A percentile compares a stretch with the other conserved stretches of the same genome.
phyloP scores from a whole-genome alignment of 2,113 vertebrate genomes.

The Oncorhynchus kisutch region DNA sequence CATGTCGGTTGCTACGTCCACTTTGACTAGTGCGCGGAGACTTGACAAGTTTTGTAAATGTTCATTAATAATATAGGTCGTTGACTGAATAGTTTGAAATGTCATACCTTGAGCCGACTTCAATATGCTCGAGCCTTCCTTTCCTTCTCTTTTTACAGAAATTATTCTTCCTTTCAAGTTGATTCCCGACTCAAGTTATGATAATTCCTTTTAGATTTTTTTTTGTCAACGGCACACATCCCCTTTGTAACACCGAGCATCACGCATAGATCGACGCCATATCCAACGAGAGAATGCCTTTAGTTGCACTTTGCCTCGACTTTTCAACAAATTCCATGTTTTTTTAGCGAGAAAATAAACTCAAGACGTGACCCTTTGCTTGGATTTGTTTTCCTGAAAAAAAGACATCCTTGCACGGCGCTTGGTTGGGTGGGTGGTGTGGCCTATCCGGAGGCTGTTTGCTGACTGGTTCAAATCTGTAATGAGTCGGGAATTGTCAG shows the following conservation, averaged over 20 bases:
- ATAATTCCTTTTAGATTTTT: constrained; percentile 39
- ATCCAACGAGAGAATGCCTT: constrained; percentile 31
- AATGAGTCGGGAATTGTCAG: constrained; percentile 17
- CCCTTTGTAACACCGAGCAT: constrained; percentile 71
- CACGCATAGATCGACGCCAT: constrained; percentile 69
- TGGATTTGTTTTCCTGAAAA: constrained; percentile 38
- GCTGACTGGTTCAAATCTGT: constrained; percentile 37
- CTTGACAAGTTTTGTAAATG: neutral
- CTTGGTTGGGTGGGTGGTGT: constrained; percentile 55
- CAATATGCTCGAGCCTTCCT: too few species aligned
- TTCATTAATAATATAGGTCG: neutral
- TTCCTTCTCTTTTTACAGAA: neutral
- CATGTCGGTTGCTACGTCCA: neutral
- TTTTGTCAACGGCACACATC: constrained; percentile 60
- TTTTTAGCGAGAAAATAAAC: constrained; percentile 37
- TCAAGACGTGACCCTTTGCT: constrained; percentile 39
- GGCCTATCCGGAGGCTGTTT: constrained; percentile 63
- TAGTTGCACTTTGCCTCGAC: constrained; percentile 53
- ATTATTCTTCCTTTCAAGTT: constrained; percentile 20
- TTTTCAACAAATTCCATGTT: constrained; percentile 40
- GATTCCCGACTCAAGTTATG: constrained; percentile 61
- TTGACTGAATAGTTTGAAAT: neutral
- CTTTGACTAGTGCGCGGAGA: neutral
- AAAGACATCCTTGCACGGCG: constrained; percentile 38
- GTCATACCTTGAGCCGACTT: constrained; percentile 13